Evolutionary conservation across 2,888 invertebrate genomes (phyloP).

Genomic region (Stegana nigrithorax): DNA sequence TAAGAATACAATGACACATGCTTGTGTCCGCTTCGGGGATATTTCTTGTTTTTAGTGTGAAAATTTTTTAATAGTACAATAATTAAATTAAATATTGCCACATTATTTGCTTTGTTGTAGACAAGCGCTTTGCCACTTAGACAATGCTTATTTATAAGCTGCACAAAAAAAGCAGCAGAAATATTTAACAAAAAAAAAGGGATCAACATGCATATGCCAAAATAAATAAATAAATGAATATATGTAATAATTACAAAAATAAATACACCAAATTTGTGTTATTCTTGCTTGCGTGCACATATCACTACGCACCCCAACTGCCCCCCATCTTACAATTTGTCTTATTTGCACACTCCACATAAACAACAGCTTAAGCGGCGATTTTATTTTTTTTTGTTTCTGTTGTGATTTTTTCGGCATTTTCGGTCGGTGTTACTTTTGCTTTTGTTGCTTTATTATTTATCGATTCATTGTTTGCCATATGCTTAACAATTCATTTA

Average conservation of each 20-base stretch:
- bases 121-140: background rate
- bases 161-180: background rate
- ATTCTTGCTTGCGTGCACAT: background rate
- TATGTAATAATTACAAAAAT: slow-evolving; percentile 52
- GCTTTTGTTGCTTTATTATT: background rate
- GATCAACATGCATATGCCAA: background rate
- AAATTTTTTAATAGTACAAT: too few species aligned
- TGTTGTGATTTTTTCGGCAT: too few species aligned
- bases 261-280: slow-evolving; percentile 36
- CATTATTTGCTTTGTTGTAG: background rate
- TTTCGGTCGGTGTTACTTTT: background rate
- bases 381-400: background rate
- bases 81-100: background rate
- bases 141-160: background rate
- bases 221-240: too few species aligned
- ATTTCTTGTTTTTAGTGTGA: background rate
- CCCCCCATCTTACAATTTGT: background rate
- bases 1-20: background rate
- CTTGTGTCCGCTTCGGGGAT: too few species aligned
- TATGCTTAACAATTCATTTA: background rate
- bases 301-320: too few species aligned
- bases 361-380: background rate
- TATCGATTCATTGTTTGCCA: background rate
- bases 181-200: background rate
- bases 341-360: background rate